phyloP scores from a whole-genome alignment of 2,888 invertebrate species.

The Pyralis farinalis region DNA sequence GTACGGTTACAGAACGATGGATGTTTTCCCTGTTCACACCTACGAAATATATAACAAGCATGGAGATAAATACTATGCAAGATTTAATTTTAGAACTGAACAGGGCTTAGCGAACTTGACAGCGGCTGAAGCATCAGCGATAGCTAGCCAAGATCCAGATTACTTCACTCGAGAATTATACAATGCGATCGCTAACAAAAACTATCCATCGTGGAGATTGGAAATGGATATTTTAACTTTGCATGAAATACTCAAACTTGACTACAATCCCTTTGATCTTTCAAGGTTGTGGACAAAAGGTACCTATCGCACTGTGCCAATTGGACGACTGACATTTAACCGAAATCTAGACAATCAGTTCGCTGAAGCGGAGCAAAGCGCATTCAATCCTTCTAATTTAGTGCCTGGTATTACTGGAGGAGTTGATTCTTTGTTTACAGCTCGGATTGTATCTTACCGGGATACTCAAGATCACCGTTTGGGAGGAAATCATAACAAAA shows the following conservation, averaged over 20 bases:
- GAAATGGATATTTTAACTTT: conserved; percentile 51
- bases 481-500: conserved; percentile 48
- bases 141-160: conserved; percentile 89
- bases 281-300: conserved; percentile 54
- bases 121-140: conserved; percentile 80
- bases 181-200: conserved; percentile 89
- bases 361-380: conserved; percentile 40
- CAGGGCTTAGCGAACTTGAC: conserved; percentile 90
- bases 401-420: conserved; percentile 51
- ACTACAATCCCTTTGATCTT: conserved; percentile 58
- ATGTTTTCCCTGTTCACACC: conserved; percentile 94
- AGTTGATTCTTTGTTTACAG: conserved; percentile 43
- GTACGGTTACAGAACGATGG: conserved; percentile 93
- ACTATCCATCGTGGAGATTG: conserved; percentile 57
- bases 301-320: conserved; percentile 41
- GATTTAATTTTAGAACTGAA: conserved; percentile 94
- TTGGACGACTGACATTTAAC: conserved; percentile 47
- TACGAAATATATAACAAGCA: conserved; percentile 91
- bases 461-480: conserved; percentile 54
- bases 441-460: conserved; percentile 41
- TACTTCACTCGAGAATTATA: conserved; percentile 90
- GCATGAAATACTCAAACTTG: conserved; percentile 34
- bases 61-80: conserved; percentile 87
- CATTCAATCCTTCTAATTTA: conserved; percentile 50
- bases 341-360: conserved; percentile 48